A percentile compares a stretch with the other conserved stretches of the same genome.
Conservation (phyloP, 2,888 invertebrate species). For the Lamproptera curius region DNA sequence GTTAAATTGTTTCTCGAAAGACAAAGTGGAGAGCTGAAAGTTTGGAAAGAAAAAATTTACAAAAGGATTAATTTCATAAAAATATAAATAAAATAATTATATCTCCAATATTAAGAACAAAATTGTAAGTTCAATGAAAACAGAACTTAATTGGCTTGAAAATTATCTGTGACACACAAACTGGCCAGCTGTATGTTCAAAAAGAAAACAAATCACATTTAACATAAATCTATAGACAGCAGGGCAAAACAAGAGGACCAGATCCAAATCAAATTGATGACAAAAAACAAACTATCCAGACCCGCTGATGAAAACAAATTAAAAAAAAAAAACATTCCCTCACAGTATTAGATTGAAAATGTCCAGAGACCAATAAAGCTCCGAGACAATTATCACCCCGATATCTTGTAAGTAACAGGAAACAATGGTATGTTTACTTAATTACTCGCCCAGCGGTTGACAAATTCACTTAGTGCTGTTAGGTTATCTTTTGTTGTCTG, state of each 20-base stretch:
- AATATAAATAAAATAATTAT: too few relatives aligned
- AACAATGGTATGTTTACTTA: slow-evolving; percentile 66
- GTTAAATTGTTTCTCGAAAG: slow-evolving; percentile 70
- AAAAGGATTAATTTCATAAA: slow-evolving; percentile 47
- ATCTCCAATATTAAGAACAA: too few relatives aligned
- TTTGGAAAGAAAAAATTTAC: slow-evolving; percentile 51
- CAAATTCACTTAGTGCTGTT: slow-evolving; percentile 65
- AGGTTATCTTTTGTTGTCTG: slow-evolving; percentile 72
- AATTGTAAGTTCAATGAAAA: too few relatives aligned
- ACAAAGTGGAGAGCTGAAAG: slow-evolving; percentile 60
- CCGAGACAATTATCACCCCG: slow-evolving; percentile 28
- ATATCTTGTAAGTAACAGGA: slow-evolving; percentile 38
- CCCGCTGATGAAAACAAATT: too few relatives aligned
- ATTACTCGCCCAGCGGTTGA: slow-evolving; percentile 68
- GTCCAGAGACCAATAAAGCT: slow-evolving; percentile 31
- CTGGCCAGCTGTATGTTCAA: too few relatives aligned
- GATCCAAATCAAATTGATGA: too few relatives aligned
- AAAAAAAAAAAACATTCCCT: too few relatives aligned
- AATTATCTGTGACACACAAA: too few relatives aligned
- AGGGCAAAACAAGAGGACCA: too few relatives aligned
- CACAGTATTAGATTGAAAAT: slow-evolving; percentile 17
- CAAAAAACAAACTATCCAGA: background rate
- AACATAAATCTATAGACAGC: too few relatives aligned
- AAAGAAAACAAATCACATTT: too few relatives aligned
- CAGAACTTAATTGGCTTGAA: too few relatives aligned